Conservation (phyloP, 2,797 vertebrate genomes). For the Ibycter americanus region DNA sequence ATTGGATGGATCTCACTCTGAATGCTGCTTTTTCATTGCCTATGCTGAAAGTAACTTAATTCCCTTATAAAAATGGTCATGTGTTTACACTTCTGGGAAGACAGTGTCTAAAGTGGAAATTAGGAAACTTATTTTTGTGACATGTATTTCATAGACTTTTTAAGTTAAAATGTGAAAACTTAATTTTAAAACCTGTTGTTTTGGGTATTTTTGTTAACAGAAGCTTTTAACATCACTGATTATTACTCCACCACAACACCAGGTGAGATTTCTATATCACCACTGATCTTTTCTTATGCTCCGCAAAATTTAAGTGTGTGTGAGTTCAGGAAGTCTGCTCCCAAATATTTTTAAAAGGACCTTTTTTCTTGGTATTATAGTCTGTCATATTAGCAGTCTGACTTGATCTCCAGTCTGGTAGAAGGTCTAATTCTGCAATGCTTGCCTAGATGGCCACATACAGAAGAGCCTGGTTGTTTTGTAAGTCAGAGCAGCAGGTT, state of each 20-base stretch:
- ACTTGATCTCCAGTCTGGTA: background rate
- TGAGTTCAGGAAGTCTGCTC: background rate
- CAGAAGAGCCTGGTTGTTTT: background rate
- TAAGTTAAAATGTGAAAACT: background rate
- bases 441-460: background rate
- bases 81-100: background rate
- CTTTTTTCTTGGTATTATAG: background rate
- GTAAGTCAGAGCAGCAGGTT: background rate
- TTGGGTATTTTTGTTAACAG: background rate
- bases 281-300: background rate
- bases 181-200: background rate
- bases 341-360: background rate
- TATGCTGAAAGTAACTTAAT: background rate
- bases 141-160: background rate
- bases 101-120: background rate
- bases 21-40: background rate
- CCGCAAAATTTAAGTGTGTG: background rate
- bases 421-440: background rate
- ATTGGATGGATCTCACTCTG: background rate
- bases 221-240: background rate
- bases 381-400: background rate
- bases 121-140: background rate
- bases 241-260: background rate
- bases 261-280: conserved; percentile 13
- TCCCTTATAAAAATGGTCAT: background rate